Conservation (phyloP, 2,113 vertebrate genomes). For the Otocyon megalotis region DNA sequence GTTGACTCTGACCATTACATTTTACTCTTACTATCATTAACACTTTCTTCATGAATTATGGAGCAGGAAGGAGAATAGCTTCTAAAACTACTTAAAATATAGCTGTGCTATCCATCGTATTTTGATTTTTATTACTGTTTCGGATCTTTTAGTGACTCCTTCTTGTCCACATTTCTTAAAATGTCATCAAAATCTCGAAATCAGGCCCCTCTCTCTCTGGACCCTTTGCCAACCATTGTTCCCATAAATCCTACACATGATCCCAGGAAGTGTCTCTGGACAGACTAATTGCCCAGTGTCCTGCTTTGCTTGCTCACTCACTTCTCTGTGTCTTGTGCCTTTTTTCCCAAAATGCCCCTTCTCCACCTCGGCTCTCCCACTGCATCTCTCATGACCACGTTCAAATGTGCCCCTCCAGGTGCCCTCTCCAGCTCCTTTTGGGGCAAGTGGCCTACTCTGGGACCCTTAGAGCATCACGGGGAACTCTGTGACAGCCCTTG, state of each 20-base stretch:
- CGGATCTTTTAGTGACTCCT: not conserved
- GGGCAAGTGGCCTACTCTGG: not conserved
- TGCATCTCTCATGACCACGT: not conserved
- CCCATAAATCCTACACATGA: not conserved
- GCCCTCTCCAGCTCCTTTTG: not conserved
- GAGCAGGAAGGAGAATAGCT: not conserved
- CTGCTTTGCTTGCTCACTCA: not conserved
- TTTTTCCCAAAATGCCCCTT: not conserved
- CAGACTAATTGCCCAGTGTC: not conserved
- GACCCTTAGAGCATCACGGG: not conserved
- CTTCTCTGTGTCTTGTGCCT: not conserved
- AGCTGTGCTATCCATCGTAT: too few species aligned
- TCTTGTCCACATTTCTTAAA: not conserved
- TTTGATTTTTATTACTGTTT: not conserved
- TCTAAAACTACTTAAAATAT: not conserved
- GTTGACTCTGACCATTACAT: not conserved
- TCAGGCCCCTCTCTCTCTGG: not conserved
- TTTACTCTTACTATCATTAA: not conserved
- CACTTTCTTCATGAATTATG: not conserved
- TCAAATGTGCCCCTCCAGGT: not conserved
- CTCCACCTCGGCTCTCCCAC: not conserved
- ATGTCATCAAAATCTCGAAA: not conserved
- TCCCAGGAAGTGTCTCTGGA: too few species aligned
- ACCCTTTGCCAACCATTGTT: not conserved
- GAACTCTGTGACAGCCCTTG: not conserved